Evolutionary conservation across 2,113 vertebrate species (phyloP).

Genomic region (Mustelus asterias): DNA sequence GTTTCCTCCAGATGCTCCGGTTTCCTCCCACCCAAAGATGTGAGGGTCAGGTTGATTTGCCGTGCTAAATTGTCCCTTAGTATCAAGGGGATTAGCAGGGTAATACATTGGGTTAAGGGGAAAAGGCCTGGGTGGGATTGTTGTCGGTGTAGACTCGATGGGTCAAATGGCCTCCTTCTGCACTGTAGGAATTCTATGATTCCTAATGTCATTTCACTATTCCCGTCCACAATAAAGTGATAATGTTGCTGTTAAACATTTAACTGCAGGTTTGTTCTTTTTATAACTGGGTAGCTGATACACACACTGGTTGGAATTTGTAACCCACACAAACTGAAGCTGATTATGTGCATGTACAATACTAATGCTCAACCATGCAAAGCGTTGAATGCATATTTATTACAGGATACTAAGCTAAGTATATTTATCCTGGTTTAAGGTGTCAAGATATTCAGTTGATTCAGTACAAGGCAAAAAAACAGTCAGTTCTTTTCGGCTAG

Average conservation of each 20-base stretch:
- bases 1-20: too few relatives aligned
- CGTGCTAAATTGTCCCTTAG: too few relatives aligned
- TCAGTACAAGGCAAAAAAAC: not conserved
- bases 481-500: not conserved
- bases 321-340: not conserved
- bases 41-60: too few relatives aligned
- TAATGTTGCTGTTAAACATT: not conserved
- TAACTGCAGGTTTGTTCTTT: not conserved
- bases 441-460: not conserved
- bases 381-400: not conserved
- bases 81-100: too few relatives aligned
- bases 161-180: too few relatives aligned
- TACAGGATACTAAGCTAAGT: not conserved
- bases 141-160: too few relatives aligned
- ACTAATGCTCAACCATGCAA: not conserved
- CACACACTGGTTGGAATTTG: not conserved
- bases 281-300: not conserved
- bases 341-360: not conserved
- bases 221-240: not conserved
- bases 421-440: not conserved
- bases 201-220: not conserved
- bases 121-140: too few relatives aligned
- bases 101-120: too few relatives aligned
- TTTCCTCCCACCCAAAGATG: too few relatives aligned
- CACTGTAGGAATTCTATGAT: not conserved